These are phyloP conservation scores for Nansenia antarctica DNA, from an alignment of 2,113 vertebrate species.

Conservation along the genomic window DNA sequence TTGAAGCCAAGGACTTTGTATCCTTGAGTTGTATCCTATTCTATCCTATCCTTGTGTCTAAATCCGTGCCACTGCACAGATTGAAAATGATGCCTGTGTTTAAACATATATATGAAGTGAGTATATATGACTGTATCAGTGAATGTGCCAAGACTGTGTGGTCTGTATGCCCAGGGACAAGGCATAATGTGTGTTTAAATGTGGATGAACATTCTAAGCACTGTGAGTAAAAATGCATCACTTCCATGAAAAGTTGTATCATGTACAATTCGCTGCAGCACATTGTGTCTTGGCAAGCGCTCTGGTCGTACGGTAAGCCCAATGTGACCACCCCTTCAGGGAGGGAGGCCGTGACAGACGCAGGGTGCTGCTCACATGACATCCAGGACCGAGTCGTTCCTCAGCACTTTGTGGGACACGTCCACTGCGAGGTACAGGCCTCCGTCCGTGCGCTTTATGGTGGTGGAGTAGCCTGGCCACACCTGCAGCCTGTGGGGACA, in stretches of 20 bases:
- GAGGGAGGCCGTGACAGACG: no score
- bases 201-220: conserved; percentile 1
- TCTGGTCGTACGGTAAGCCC: no score
- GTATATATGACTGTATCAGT: conserved; percentile 4
- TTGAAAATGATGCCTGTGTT: background rate
- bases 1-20: no score
- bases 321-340: no score
- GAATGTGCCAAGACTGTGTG: conserved; percentile 13
- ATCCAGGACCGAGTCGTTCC: no score
- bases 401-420: conserved; percentile 86
- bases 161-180: background rate
- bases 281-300: no score
- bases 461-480: conserved; percentile 89
- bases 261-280: background rate
- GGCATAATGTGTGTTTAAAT: conserved; percentile 17
- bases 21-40: no score
- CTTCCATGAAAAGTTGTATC: background rate
- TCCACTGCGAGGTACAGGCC: conserved; percentile 88
- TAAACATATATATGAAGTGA: no score
- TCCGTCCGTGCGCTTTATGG: conserved; percentile 84
- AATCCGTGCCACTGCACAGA: conserved; percentile 3
- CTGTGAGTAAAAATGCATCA: background rate
- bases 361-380: no score
- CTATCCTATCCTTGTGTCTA: background rate
- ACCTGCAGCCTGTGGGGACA: conserved; percentile 83